Evolutionary conservation across 2,888 invertebrate species (phyloP).

Genomic region (Erebia palarica): DNA sequence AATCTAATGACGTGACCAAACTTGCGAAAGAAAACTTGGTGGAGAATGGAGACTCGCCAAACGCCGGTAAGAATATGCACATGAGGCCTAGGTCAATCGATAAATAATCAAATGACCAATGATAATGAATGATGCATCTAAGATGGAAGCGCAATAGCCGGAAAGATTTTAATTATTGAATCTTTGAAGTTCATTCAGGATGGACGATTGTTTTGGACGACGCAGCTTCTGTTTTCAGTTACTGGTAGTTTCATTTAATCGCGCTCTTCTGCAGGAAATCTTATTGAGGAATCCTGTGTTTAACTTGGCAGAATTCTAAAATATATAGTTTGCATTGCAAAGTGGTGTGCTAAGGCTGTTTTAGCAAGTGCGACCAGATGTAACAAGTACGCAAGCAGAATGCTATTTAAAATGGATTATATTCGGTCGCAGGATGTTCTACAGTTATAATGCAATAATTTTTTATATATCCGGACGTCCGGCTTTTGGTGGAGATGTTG

Average conservation of each 20-base stretch:
- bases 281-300: background rate
- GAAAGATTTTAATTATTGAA: background rate
- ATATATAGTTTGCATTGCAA: background rate
- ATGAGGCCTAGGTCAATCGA: no score
- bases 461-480: constrained; percentile 15
- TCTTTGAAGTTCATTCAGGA: no score
- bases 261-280: background rate
- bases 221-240: no score
- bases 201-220: no score
- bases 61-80: no score
- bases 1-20: no score
- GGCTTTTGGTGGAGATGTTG: constrained; percentile 16
- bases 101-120: no score
- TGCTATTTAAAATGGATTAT: background rate
- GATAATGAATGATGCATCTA: no score
- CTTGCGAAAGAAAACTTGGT: no score
- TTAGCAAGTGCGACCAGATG: no score
- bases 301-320: background rate
- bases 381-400: background rate
- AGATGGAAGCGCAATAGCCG: background rate
- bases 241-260: background rate
- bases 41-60: no score
- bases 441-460: background rate
- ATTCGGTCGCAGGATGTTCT: background rate
- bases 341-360: background rate